A percentile compares a stretch with the other conserved stretches of the same genome.
Conservation (phyloP, 2,113 vertebrate genomes). For the Colossoma macropomum region DNA sequence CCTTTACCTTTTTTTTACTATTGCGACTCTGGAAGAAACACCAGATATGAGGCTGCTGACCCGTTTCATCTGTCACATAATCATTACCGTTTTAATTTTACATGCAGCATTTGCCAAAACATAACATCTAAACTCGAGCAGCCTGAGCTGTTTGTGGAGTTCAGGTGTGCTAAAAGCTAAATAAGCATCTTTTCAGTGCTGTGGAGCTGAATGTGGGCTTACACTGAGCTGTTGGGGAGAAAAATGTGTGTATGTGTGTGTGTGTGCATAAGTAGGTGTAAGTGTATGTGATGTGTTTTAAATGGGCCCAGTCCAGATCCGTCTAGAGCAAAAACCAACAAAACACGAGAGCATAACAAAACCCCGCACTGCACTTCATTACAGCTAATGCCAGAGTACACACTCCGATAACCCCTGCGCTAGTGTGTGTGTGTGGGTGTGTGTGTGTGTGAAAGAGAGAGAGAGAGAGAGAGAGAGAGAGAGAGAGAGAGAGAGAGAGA, state of each 20-base stretch:
- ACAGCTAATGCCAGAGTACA: slow-evolving; percentile 43
- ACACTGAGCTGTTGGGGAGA: slow-evolving; percentile 27
- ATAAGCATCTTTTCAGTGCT: not conserved
- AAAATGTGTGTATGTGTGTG: slow-evolving; percentile 64
- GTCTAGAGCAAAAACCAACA: slow-evolving; percentile 37
- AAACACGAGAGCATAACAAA: slow-evolving; percentile 20
- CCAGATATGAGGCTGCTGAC: no score
- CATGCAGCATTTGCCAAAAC: no score
- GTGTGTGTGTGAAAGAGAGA: slow-evolving; percentile 32
- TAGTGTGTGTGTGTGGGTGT: slow-evolving; percentile 19
- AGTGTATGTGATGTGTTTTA: slow-evolving; percentile 16
- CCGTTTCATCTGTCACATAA: no score
- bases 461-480: slow-evolving; percentile 30
- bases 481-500: not conserved
- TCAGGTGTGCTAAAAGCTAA: not conserved
- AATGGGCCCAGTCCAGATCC: not conserved
- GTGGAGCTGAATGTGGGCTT: not conserved
- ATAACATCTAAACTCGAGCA: no score
- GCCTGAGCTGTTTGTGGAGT: not conserved
- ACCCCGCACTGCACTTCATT: slow-evolving; percentile 11
- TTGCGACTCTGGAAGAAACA: no score
- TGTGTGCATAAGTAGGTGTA: slow-evolving; percentile 20
- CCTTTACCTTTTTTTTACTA: no score
- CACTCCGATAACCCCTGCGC: slow-evolving; percentile 31
- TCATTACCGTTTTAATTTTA: no score